Base-by-base conservation (phyloP, 2,113 vertebrate species). In the Campylomormyrus numenius region DNA sequence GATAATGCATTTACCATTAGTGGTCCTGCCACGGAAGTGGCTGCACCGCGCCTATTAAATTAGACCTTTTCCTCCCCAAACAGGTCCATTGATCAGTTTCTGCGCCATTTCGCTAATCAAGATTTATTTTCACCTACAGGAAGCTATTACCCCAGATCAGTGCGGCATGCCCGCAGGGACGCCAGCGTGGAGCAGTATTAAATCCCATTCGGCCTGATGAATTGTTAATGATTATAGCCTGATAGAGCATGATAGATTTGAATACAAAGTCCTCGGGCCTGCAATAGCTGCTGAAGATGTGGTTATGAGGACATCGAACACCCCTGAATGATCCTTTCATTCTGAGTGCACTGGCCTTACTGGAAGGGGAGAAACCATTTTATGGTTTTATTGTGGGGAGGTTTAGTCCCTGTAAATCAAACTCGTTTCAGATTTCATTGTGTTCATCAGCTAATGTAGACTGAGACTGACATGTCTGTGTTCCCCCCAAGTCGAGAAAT, bases 1-100 rank as follows among this genome's bases (percentile, higher is more conserved):
- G 91, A 91, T 93, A 92, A 93, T 92, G 90, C 90, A 89, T 92
- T 93, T 93, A 92, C 90, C 91, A 92, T 93, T 91, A 93, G 91
- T 89, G 91, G 89, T 90, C 90, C 85, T 66, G 88, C 66, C 90
- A 84, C 91, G 92, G 91, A 93, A 93, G 91, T 86, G 70, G 90
- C 90, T 91, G 91, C 91, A 91, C 88, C 85, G 90, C n/a, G 90
- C 31, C 83, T 90, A 92, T 93, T 93, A 85, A 92, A 93, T 93
- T 93, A 92, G 92, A 46, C 92, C 39, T 90, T 85, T 91, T 89
- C 53, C 91, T 49, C 90, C 66, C 91, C 53, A 92, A 93, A 91
- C 91, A 93, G 92, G 90, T 90, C 77, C 89, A 93, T 93, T 93
- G 93, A 93, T 93, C 91, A 92, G 89, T 87, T 87, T 87, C 84